A percentile compares a stretch with the other conserved stretches of the same genome.
Evolutionary conservation across 1,140 invertebrate species (phyloP).

Genomic region (Dreissena rostriformis): DNA sequence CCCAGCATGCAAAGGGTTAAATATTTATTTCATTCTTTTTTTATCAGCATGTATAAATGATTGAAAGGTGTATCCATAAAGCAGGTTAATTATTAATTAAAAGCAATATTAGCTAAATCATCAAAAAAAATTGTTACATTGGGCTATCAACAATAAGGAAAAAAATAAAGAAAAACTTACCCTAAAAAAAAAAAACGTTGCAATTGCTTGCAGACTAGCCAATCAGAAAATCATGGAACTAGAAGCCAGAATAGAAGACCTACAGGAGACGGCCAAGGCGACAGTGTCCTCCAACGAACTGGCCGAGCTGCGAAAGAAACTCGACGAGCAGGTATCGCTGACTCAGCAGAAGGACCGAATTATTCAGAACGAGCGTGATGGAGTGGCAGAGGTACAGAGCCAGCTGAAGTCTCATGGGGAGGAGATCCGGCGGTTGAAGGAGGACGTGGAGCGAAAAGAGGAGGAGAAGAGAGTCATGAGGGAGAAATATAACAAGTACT

Average conservation of each 20-base stretch:
- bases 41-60: too few relatives aligned
- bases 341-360: constrained; percentile 61
- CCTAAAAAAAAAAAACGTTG: too few relatives aligned
- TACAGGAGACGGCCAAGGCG: constrained; percentile 77
- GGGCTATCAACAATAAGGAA: too few relatives aligned
- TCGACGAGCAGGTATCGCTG: constrained; percentile 65
- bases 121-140: too few relatives aligned
- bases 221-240: constrained; percentile 91
- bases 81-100: too few relatives aligned
- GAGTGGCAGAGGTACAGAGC: constrained; percentile 80
- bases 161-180: too few relatives aligned
- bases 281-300: constrained; percentile 73
- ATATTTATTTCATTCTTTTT: too few relatives aligned
- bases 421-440: constrained; percentile 83
- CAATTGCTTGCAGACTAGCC: constrained; percentile 83
- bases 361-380: constrained; percentile 51
- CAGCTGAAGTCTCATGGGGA: constrained; percentile 59
- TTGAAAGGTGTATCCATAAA: too few relatives aligned
- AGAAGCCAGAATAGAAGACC: constrained; percentile 89
- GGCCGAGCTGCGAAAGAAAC: constrained; percentile 68
- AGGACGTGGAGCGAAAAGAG: constrained; percentile 86
- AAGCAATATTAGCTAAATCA: too few relatives aligned
- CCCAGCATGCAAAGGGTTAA: too few relatives aligned
- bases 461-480: constrained; percentile 88
- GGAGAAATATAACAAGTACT: constrained; percentile 92